Evolutionary conservation across 1,140 invertebrate species (phyloP), one percentile per base, ranked within the genome.

Genomic region (Oedothorax gibbosus): DNA sequence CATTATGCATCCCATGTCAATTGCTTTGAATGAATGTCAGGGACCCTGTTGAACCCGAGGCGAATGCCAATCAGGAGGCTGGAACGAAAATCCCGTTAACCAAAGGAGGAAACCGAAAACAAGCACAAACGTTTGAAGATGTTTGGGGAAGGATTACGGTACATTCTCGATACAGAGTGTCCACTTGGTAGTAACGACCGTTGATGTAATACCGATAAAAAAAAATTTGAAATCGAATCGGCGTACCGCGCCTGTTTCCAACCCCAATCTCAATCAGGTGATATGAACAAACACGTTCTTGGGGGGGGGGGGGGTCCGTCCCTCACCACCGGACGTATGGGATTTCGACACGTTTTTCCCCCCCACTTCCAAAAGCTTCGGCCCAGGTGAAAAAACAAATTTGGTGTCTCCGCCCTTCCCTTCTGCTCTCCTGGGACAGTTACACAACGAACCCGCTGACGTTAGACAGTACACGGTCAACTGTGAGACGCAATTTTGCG

Each of bases 51-150:
- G n/a, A n/a, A n/a, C n/a, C 10, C 35, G 6, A 18, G 51, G 0
- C 51, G 54, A 4, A 73, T 73, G 0, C 51, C 51, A 11, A 73
- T 21, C 0, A 73, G 0, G n/a, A n/a, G 11, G 51, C 0, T 0
- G 75, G 75, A n/a, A 64, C 50, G 50, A 77, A 77, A 50, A 62
- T 60, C n/a, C n/a, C n/a, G n/a, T n/a, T n/a, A n/a, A n/a, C n/a
- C n/a, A n/a, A n/a, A n/a, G n/a, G n/a, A n/a, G n/a, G 21, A 62
- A 62, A 0, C 75, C 75, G 21, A 77, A 77, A 8, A 77, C 8
- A 64, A 77, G 64, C 0, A n/a, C 35, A 14, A 15, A 12, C 0
- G 12, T 14, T 8, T 49, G 20, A 0, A 77, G 20, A 10, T 14
- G 21, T 1, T 12, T 0, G 7, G 14, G n/a, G n/a, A n/a, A 6